Evolutionary conservation across 1,140 invertebrate genomes (phyloP), one percentile per base, ranked within the genome.

Genomic region (Aphaenogaster ashmeadi): DNA sequence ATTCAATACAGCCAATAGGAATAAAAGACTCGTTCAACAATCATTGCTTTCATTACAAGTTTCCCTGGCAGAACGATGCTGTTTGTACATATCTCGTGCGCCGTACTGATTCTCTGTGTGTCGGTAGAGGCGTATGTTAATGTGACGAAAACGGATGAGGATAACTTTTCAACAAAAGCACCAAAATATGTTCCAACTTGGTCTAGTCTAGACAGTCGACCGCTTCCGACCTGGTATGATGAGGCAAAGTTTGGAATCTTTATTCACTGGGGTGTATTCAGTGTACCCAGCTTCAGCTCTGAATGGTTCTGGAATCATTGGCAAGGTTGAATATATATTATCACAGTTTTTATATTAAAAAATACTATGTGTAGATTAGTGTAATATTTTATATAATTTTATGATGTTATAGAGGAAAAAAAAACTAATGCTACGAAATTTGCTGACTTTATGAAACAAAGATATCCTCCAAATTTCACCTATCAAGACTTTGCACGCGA

Each of bases 191-290:
- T 96, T 71, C 97, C 98, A 6, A 97, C 96, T 54, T 99, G 99
- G 99, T 94, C 96, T 0, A 98, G 98, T 93, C 94, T 99, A 86
- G 99, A 99, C 92, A 96, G 95, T 11, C 96, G 99, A 67, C 97
- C 98, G 0, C 91, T 99, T 62, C 99, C 99, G 0, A 21, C 90
- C 11, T 99, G 98, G 99, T 99, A 98, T 92, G 98, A 99, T 92
- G 96, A 98, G 72, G 97, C 97, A 0, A 99, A 99, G 96, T 96
- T 99, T 88, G 98, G 98, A 21, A 99, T 99, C 86, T 99, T 99
- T 93, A 96, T 99, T 58, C 98, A 99, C 92, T 99, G 98, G 98
- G 98, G 99, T 3, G 97, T 99, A 0, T 99, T 97, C 92, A 97
- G 98, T 0, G 99, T 99, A 0, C 98, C 98, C 0, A 97, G 97